Conservation (phyloP, 1,140 invertebrate genomes). For the Zaprionus camerounensis region DNA sequence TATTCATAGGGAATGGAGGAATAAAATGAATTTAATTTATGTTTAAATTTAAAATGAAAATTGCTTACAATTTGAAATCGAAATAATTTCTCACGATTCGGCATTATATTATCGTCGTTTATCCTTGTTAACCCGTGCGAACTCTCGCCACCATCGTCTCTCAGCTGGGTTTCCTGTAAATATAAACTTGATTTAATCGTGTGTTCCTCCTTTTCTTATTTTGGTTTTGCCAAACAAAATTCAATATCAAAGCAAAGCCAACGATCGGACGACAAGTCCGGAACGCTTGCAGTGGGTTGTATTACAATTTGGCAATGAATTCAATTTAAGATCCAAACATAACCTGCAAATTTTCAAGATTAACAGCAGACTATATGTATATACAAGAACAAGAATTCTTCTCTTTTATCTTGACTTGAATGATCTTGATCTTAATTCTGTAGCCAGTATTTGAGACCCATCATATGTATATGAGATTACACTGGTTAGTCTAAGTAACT, state of each 20-base stretch:
- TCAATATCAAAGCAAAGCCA: neutral
- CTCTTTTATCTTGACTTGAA: neutral
- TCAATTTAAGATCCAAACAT: neutral
- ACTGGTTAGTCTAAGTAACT: neutral
- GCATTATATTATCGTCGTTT: neutral
- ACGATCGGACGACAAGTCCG: constrained; percentile 1
- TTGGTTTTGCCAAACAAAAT: neutral
- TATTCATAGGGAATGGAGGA: neutral
- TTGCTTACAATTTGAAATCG: neutral
- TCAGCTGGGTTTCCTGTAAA: neutral
- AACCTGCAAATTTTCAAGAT: neutral
- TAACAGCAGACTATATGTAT: neutral
- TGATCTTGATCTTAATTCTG: neutral
- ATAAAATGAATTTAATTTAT: neutral
- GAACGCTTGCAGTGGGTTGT: neutral
- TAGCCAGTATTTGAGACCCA: neutral
- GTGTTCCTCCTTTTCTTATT: neutral
- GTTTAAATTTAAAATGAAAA: neutral
- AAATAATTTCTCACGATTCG: constrained; percentile 1
- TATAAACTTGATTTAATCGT: constrained; percentile 5
- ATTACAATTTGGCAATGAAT: neutral
- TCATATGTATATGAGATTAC: neutral
- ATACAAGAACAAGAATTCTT: neutral
- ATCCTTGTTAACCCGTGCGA: neutral
- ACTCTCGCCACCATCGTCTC: neutral